Percentiles rank a stretch among this genome's conserved stretches.
phyloP scores from a whole-genome alignment of 2,888 invertebrate species.

The Pseudanteris insignis region DNA sequence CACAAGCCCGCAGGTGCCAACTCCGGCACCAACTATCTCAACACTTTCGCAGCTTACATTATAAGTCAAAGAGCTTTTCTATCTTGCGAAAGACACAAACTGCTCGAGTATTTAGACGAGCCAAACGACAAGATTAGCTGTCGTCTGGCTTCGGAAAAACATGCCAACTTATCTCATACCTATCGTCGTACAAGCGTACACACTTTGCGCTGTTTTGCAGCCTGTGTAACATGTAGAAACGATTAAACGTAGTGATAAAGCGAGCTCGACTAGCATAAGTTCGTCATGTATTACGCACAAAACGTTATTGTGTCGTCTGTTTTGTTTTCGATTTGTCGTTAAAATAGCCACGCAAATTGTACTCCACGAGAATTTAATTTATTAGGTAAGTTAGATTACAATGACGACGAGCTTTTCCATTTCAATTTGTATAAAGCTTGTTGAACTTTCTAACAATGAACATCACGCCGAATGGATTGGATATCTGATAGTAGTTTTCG shows the following conservation, averaged over 20 bases:
- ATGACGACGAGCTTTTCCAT: conserved; percentile 38
- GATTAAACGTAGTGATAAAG: too few relatives aligned
- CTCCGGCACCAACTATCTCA: conserved; percentile 15
- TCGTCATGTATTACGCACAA: too few relatives aligned
- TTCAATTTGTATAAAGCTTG: conserved; percentile 44
- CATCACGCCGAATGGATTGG: conserved; percentile 43
- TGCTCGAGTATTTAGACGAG: too few relatives aligned
- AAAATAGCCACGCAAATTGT: conserved; percentile 6
- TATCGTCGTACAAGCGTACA: too few relatives aligned
- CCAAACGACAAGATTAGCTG: neutral
- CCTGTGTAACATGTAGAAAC: too few relatives aligned
- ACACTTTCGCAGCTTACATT: conserved; percentile 19
- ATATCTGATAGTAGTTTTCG: conserved; percentile 45
- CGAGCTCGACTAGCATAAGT: too few relatives aligned
- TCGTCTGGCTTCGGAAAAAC: too few relatives aligned
- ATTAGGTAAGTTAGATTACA: conserved; percentile 39
- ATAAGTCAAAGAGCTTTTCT: too few relatives aligned
- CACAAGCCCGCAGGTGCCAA: conserved; percentile 51
- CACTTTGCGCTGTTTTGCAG: too few relatives aligned
- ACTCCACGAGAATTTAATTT: conserved; percentile 26
- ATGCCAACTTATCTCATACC: too few relatives aligned
- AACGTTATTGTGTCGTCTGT: too few relatives aligned
- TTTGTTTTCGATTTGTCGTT: conserved; percentile 1
- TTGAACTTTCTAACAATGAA: conserved; percentile 44
- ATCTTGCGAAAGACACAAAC: too few relatives aligned